These are phyloP conservation scores for Lanius ludovicianus DNA, from an alignment of 2,113 vertebrate species.

Conservation along the genomic window DNA sequence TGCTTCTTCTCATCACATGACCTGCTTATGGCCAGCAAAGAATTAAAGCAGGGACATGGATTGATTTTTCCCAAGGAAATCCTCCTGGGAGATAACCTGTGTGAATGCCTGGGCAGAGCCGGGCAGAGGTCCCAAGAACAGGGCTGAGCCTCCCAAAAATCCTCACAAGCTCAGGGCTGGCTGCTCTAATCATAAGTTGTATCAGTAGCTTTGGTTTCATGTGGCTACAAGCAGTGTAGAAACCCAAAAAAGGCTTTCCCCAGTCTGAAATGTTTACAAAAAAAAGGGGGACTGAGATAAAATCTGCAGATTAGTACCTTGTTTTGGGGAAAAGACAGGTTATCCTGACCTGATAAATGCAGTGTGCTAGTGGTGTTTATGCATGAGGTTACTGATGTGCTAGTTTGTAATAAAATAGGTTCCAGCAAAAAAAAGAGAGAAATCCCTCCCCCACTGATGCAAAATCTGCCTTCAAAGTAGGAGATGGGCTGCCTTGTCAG, in stretches of 20 bases:
- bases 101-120: background rate
- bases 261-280: background rate
- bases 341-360: background rate
- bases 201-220: background rate
- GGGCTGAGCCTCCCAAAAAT: background rate
- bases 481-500: conserved; percentile 23
- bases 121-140: background rate
- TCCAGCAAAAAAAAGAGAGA: background rate
- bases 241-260: background rate
- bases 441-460: background rate
- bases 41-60: background rate
- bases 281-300: background rate
- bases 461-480: background rate
- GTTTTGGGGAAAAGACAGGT: background rate
- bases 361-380: background rate
- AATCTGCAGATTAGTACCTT: background rate
- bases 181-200: background rate
- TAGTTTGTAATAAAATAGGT: background rate
- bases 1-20: background rate
- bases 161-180: background rate
- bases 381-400: background rate
- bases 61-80: conserved; percentile 17
- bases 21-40: background rate
- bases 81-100: background rate
- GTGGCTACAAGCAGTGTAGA: background rate